Conservation (phyloP, 2,113 vertebrate genomes). For the Heliornis fulica region DNA sequence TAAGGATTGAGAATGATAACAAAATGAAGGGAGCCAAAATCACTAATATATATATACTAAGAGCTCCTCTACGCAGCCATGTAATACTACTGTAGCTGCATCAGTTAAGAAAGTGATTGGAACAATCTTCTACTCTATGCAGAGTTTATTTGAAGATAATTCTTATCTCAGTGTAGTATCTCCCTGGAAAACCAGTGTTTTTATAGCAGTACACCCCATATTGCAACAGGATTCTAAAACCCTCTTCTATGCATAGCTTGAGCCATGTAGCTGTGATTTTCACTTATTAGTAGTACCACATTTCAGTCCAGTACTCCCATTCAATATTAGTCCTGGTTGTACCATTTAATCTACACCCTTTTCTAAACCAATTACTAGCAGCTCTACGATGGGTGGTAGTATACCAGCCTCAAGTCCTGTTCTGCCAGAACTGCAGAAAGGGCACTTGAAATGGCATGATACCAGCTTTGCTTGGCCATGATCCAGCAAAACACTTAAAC, state of each 20-base stretch:
- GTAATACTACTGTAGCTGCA: neutral
- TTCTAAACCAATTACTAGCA: neutral
- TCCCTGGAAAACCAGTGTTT: neutral
- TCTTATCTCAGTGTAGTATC: neutral
- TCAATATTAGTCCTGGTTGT: neutral
- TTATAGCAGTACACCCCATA: neutral
- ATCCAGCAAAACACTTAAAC: constrained; percentile 44
- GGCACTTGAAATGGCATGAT: neutral
- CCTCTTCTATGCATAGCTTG: neutral
- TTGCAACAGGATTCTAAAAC: neutral
- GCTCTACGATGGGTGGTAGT: neutral
- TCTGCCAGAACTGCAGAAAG: neutral
- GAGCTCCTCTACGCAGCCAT: neutral
- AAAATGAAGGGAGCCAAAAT: neutral
- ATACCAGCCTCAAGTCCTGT: neutral
- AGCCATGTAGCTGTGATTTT: neutral
- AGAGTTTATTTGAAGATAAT: neutral
- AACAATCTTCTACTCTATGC: neutral
- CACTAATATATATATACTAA: neutral
- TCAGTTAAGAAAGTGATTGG: neutral
- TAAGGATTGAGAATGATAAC: neutral
- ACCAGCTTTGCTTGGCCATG: neutral
- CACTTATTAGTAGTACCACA: neutral
- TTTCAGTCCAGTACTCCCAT: neutral
- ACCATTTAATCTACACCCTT: neutral